Conservation (phyloP, 1,140 invertebrate genomes). For the Meloidogyne chitwoodi region DNA sequence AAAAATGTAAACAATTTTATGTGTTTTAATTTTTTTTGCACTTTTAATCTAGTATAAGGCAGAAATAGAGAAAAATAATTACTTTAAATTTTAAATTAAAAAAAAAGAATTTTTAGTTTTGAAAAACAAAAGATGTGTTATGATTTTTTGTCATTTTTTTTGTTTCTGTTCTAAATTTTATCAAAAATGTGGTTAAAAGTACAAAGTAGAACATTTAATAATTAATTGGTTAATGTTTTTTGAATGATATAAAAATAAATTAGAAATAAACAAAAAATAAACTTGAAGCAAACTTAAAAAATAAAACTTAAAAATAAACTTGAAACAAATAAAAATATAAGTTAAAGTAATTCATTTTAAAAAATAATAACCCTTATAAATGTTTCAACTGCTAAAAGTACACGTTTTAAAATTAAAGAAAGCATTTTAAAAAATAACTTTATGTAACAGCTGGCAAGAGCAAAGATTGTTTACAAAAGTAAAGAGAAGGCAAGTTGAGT, state of each 20-base stretch:
- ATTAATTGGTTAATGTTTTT: neutral
- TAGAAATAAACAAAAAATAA: neutral
- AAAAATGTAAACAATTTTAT: neutral
- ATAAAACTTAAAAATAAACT: neutral
- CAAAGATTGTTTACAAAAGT: neutral
- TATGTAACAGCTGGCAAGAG: neutral
- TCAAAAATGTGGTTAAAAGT: neutral
- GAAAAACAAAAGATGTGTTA: neutral
- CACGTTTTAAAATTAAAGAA: neutral
- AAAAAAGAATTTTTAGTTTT: neutral
- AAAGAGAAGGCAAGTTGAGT: neutral
- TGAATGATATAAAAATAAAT: neutral
- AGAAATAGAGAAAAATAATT: neutral
- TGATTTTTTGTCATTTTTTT: neutral
- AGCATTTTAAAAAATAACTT: neutral
- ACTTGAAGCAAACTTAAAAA: neutral
- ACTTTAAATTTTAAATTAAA: neutral
- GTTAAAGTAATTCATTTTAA: neutral
- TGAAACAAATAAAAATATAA: neutral
- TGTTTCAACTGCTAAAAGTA: neutral
- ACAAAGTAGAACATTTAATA: neutral
- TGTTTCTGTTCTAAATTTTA: neutral
- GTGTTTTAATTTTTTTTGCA: neutral
- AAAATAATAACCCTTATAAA: neutral
- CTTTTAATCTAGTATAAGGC: neutral